A percentile compares a stretch with the other conserved stretches of the same genome.
Conservation (phyloP, 2,888 invertebrate species). For the Synanthedon andrenaeformis region DNA sequence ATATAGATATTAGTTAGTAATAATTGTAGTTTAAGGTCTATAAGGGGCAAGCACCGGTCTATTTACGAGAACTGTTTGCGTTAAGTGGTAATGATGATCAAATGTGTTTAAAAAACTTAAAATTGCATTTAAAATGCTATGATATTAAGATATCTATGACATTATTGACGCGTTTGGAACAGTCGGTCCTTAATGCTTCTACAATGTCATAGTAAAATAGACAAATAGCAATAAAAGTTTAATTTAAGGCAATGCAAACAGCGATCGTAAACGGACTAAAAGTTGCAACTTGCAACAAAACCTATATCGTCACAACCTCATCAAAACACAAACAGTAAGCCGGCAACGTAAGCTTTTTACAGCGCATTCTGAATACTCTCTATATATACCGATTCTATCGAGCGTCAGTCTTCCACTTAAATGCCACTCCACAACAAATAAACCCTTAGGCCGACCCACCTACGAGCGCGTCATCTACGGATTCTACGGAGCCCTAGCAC, state of each 20-base stretch:
- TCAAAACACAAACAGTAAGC: not conserved
- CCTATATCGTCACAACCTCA: not conserved
- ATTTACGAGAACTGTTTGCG: no score
- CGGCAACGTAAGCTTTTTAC: constrained; percentile 35
- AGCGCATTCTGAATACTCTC: constrained; percentile 15
- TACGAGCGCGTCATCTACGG: not conserved
- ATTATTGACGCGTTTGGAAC: no score
- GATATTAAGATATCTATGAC: no score
- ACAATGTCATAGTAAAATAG: no score
- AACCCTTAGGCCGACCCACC: constrained; percentile 20
- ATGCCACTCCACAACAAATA: constrained; percentile 30
- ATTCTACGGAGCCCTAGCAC: constrained; percentile 2
- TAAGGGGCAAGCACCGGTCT: no score
- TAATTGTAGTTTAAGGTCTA: no score
- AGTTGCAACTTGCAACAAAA: constrained; percentile 8
- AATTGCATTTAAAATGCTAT: no score
- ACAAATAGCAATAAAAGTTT: not conserved
- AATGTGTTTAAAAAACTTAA: no score
- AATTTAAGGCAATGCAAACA: constrained; percentile 5
- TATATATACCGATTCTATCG: constrained; percentile 16
- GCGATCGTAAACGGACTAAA: constrained; percentile 7
- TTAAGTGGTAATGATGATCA: no score
- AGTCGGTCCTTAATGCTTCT: no score
- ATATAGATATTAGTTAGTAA: no score
- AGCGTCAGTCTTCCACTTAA: constrained; percentile 53